Conservation (phyloP, 2,113 vertebrate genomes). For the Danio rerio region GRCz12tu NC_133187.1:10519501-10520000, state of each 20-base stretch:
- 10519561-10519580: not conserved
- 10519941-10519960: slow-evolving; percentile 26
- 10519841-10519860: not conserved
- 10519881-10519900: slow-evolving; percentile 49
- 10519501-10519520: not conserved
- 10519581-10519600: not conserved
- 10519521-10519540: not conserved
- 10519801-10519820: not conserved
- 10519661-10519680: not conserved
- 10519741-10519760: not conserved
- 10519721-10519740: slow-evolving; percentile 37
- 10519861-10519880: slow-evolving; percentile 18
- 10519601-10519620: slow-evolving; percentile 8
- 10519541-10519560: not conserved
- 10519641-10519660: not conserved
- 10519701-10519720: slow-evolving; percentile 32
- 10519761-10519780: not conserved
- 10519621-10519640: not conserved
- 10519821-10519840: slow-evolving; percentile 14
- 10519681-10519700: slow-evolving; percentile 46
- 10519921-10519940: slow-evolving; percentile 66
- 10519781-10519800: not conserved
- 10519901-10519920: slow-evolving; percentile 64
- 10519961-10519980: slow-evolving; percentile 46
- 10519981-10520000: slow-evolving; percentile 53